Base-by-base conservation (phyloP, 1,140 invertebrate species). In the Drosophila oshimai region DNA sequence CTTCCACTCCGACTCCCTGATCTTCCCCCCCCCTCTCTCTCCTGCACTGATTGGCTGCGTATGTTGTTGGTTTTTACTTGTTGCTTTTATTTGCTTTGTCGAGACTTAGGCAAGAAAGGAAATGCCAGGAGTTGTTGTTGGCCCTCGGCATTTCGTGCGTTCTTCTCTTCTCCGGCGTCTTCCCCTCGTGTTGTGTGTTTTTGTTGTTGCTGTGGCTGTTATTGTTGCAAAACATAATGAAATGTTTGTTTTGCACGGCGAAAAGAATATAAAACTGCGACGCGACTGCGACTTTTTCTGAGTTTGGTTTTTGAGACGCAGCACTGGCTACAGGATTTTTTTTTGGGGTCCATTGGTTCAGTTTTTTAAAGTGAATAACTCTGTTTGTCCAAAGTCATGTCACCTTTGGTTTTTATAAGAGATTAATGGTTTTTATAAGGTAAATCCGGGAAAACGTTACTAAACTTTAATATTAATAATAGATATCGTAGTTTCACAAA, bases 211-310 rank as follows among this genome's bases (percentile, higher is more conserved):
- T 64, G 36, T 62, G 61, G 73, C 74, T 86, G 50, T 12, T 49
- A 9, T 10, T 71, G 39, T 49, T 71, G 29, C 51, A 55, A 39
- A 72, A 67, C 76, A 77, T 83, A 81, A 86, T 86, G 81, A 86
- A 86, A 86, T 86, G 81, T 86, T 86, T 86, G 81, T 86, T 86
- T 86, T 86, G 81, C 81, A 81, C 81, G 58, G 80, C 81, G 83
- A 86, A 86, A 86, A 87, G 76, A 79, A 72, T 65, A 65, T 33
- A 41, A 31, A 41, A 47, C 58, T 39, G 58, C 57, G 58, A 49
- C 57, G 58, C 3, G 41, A 31, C 45, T 4, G 22, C 18, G 20
- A n/a, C 49, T n/a, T n/a, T n/a, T n/a, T n/a, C n/a, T n/a, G n/a
- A n/a, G n/a, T n/a, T n/a, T n/a, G n/a, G n/a, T n/a, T n/a, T n/a